A percentile compares a stretch with the other conserved stretches of the same genome.
Evolutionary conservation across 2,888 invertebrate species (phyloP).

Genomic region (Malacosoma neustria): DNA sequence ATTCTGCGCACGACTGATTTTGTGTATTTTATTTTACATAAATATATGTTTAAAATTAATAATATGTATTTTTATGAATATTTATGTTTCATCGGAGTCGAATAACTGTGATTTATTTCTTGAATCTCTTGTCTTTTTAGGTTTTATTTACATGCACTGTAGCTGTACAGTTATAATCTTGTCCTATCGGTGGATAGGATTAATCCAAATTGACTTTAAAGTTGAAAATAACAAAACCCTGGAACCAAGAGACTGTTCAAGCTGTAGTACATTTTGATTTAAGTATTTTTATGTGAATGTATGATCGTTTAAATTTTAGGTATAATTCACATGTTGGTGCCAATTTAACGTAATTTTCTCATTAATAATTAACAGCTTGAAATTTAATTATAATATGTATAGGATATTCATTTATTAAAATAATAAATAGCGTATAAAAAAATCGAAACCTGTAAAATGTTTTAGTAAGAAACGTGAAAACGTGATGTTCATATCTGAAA

Average conservation of each 20-base stretch:
- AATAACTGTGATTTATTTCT: constrained; percentile 13
- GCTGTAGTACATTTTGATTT: too few species aligned
- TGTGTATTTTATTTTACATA: constrained; percentile 27
- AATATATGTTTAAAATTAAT: constrained; percentile 8
- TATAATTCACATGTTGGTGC: not conserved
- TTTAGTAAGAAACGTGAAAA: too few species aligned
- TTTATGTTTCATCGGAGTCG: constrained; percentile 29
- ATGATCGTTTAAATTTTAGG: not conserved
- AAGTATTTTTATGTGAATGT: not conserved
- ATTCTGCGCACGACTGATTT: constrained; percentile 43
- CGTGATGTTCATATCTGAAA: too few species aligned
- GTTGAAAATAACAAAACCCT: too few species aligned
- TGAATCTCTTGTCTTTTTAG: constrained; percentile 15
- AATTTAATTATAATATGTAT: not conserved
- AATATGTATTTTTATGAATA: too few species aligned
- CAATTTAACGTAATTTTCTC: not conserved
- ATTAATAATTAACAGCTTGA: not conserved
- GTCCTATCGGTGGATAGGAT: too few species aligned
- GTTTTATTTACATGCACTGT: too few species aligned
- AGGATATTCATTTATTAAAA: not conserved
- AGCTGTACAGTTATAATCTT: too few species aligned
- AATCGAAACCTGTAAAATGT: too few species aligned
- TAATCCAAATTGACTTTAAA: too few species aligned
- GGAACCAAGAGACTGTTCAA: too few species aligned
- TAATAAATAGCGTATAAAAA: not conserved